phyloP scores from a whole-genome alignment of 2,113 vertebrate species.

The Plotosus lineatus region DNA sequence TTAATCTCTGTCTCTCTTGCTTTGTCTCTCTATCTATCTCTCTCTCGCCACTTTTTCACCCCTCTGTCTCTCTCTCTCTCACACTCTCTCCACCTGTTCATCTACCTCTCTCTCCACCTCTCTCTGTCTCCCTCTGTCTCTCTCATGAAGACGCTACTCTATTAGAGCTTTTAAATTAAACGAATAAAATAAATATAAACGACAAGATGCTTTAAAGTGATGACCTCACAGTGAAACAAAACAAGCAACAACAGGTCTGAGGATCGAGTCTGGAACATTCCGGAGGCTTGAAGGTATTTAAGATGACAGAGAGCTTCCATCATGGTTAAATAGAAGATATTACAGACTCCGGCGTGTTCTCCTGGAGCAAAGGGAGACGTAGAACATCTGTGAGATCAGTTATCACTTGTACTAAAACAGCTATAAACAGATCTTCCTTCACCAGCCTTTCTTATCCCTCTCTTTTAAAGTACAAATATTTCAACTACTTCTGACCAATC shows the following conservation, averaged over 20 bases:
- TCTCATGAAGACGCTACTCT: too few species aligned
- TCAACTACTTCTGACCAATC: neutral
- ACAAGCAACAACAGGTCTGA: neutral
- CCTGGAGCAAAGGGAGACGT: too few species aligned
- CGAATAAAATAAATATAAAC: too few species aligned
- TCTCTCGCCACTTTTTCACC: neutral
- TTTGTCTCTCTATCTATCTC: too few species aligned
- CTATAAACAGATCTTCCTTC: neutral
- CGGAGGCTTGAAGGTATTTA: neutral
- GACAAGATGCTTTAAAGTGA: neutral
- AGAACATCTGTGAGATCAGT: neutral
- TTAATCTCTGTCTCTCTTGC: too few species aligned
- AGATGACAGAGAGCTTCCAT: neutral
- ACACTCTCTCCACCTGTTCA: neutral
- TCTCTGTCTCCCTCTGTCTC: neutral
- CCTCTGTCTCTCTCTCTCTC: neutral
- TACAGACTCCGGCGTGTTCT: neutral
- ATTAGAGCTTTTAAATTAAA: too few species aligned
- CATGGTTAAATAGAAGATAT: neutral
- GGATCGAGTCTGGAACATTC: neutral
- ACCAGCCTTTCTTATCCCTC: neutral
- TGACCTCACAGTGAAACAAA: neutral
- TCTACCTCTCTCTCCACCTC: neutral
- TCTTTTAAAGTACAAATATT: neutral
- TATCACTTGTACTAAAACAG: neutral